phyloP scores from a whole-genome alignment of 1,140 invertebrate genomes.

The Euwallacea similis region DNA sequence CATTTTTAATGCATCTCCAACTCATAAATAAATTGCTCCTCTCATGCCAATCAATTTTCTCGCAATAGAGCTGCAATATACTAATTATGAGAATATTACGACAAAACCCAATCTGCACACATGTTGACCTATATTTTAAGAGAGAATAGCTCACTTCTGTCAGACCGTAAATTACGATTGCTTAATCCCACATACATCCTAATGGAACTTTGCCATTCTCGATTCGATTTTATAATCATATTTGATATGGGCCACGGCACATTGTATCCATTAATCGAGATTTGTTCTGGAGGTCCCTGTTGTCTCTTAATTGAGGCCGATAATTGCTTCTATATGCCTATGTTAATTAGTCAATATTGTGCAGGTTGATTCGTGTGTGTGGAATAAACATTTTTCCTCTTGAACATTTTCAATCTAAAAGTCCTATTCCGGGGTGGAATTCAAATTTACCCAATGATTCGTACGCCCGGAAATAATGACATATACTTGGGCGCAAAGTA shows the following conservation, averaged over 20 bases:
- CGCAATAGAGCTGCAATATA: too few relatives aligned
- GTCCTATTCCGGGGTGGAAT: neutral
- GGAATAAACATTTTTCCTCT: neutral
- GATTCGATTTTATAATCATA: slow-evolving; percentile 6
- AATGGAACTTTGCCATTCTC: slow-evolving; percentile 8
- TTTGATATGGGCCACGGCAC: slow-evolving; percentile 7
- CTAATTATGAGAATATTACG: too few relatives aligned
- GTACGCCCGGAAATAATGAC: slow-evolving; percentile 10
- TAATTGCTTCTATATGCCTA: neutral
- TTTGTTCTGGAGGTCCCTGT: neutral
- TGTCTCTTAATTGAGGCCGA: neutral
- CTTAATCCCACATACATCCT: slow-evolving; percentile 13
- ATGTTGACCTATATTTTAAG: slow-evolving; percentile 4
- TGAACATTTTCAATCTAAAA: neutral
- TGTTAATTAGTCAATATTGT: neutral
- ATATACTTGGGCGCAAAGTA: slow-evolving; percentile 12
- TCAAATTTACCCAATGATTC: slow-evolving; percentile 7
- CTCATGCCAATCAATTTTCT: too few relatives aligned
- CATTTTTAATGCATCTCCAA: too few relatives aligned
- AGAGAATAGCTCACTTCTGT: neutral
- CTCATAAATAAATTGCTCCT: too few relatives aligned
- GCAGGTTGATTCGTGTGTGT: neutral
- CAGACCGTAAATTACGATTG: slow-evolving; percentile 8
- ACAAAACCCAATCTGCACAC: too few relatives aligned
- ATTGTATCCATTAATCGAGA: slow-evolving; percentile 11